Percentiles rank a stretch among this genome's conserved stretches.
These are phyloP conservation scores for Pedicia rivosa DNA, from an alignment of 2,888 invertebrate genomes.

Conservation along the genomic window DNA sequence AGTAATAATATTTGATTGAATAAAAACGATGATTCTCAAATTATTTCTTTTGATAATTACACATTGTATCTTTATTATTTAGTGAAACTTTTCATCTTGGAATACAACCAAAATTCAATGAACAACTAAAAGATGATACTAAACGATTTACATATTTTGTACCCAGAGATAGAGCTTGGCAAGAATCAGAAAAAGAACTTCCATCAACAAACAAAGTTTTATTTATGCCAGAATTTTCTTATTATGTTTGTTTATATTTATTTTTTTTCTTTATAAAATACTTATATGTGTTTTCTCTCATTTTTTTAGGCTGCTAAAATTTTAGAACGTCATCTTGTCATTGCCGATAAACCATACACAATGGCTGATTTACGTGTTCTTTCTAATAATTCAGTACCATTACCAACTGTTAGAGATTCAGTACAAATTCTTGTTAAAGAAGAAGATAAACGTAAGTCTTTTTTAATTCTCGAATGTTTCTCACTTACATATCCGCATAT, in stretches of 20 bases:
- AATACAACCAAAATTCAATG: constrained; percentile 57
- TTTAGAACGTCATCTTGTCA: constrained; percentile 75
- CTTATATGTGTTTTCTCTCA: not conserved
- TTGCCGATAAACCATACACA: constrained; percentile 59
- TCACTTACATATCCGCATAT: too few relatives aligned
- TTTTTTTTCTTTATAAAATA: not conserved
- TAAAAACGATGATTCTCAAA: too few relatives aligned
- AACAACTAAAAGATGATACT: constrained; percentile 54
- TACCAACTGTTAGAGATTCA: constrained; percentile 56
- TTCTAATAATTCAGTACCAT: constrained; percentile 49
- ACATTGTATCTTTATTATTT: too few relatives aligned
- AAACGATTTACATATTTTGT: constrained; percentile 83
- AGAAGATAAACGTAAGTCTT: constrained; percentile 54
- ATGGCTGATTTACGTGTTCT: constrained; percentile 60
- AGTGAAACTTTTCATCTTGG: constrained; percentile 69
- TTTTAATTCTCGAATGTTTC: too few relatives aligned
- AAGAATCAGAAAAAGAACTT: constrained; percentile 50
- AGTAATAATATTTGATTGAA: constrained; percentile 35
- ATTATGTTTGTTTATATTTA: constrained; percentile 44
- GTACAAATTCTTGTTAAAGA: constrained; percentile 60
- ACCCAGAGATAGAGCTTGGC: constrained; percentile 82
- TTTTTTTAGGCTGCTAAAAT: constrained; percentile 57
- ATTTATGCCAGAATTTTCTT: constrained; percentile 62
- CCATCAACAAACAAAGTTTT: constrained; percentile 75
- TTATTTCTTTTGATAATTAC: too few relatives aligned